Evolutionary conservation across 2,797 vertebrate genomes (phyloP).

Genomic region (Galagoides demidoff): DNA sequence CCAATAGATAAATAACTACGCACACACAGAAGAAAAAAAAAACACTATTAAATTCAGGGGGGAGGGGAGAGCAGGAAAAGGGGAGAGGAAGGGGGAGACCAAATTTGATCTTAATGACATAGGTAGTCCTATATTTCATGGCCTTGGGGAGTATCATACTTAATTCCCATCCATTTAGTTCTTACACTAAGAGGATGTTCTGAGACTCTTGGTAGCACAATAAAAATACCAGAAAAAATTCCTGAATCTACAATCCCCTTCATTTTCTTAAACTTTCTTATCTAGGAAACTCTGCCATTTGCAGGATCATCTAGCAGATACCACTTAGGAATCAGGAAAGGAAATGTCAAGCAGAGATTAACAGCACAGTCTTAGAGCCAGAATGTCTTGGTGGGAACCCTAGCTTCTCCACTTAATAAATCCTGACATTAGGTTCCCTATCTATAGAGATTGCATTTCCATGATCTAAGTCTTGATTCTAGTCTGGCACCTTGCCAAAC

Average conservation of each 20-base stretch:
- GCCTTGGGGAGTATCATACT: not conserved
- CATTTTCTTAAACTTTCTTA: constrained; percentile 11
- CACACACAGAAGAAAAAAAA: too few relatives aligned
- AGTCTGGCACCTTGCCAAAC: not conserved
- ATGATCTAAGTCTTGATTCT: not conserved
- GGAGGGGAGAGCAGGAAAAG: too few relatives aligned
- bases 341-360: not conserved
- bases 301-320: not conserved
- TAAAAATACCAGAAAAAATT: constrained; percentile 10
- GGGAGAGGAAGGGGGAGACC: not conserved
- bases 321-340: not conserved
- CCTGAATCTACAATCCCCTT: not conserved
- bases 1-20: too few relatives aligned
- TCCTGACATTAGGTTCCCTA: not conserved
- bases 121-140: not conserved
- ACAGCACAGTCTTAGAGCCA: not conserved
- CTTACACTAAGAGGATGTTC: not conserved
- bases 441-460: not conserved
- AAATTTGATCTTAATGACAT: not conserved
- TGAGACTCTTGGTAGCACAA: not conserved
- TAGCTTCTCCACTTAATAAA: not conserved
- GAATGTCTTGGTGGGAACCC: not conserved
- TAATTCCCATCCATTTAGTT: constrained; percentile 19
- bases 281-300: not conserved
- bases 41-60: too few relatives aligned